phyloP scores from a whole-genome alignment of 2,888 invertebrate species.

The Lasioglossum morio region DNA sequence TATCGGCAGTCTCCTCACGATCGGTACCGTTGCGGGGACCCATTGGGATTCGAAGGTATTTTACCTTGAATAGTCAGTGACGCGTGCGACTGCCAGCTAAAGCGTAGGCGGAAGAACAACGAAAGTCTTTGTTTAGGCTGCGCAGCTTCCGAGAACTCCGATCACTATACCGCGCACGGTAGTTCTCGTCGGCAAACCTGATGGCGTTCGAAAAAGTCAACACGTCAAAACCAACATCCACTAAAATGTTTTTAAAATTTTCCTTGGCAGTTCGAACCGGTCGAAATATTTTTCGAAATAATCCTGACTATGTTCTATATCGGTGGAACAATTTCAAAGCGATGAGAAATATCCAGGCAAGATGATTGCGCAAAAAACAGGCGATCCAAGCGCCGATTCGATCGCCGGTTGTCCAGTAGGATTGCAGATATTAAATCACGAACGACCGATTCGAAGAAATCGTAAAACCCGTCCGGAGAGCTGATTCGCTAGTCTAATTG shows the following conservation, averaged over 20 bases:
- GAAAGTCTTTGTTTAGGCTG: constrained; percentile 63
- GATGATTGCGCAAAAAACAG: neutral
- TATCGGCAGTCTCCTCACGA: constrained; percentile 53
- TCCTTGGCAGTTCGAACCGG: no score
- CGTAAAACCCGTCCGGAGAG: constrained; percentile 20
- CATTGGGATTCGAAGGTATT: constrained; percentile 56
- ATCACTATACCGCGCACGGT: constrained; percentile 60
- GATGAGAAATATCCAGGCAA: no score
- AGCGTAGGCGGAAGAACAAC: constrained; percentile 61
- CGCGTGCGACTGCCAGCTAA: constrained; percentile 13
- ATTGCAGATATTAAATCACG: constrained; percentile 19
- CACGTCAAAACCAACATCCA: neutral
- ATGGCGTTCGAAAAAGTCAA: neutral
- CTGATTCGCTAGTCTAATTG: neutral
- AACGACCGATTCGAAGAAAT: constrained; percentile 17
- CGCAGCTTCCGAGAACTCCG: constrained; percentile 67
- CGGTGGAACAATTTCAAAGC: no score
- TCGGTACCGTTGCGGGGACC: constrained; percentile 42
- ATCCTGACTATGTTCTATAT: no score
- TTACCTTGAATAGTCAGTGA: constrained; percentile 45
- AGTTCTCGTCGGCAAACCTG: neutral
- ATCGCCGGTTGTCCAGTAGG: neutral
- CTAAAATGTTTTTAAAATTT: no score
- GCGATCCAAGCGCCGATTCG: neutral
- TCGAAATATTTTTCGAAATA: no score